Conservation (phyloP, 1,140 invertebrate species). For the Telenomus remus region DNA sequence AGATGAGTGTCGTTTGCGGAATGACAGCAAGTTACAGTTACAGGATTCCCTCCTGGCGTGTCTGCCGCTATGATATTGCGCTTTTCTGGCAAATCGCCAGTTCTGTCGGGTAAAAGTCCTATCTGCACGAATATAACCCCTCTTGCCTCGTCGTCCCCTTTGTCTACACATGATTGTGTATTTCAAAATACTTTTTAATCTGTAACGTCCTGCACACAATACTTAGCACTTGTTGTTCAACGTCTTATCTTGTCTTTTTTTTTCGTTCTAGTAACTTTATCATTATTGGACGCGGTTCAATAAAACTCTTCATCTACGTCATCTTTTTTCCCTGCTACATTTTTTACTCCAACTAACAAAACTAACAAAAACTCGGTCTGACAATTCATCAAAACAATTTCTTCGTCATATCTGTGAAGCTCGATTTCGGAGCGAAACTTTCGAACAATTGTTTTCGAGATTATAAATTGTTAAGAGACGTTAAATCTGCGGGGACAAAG, state of each 20-base stretch:
- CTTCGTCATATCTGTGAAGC: too few species aligned
- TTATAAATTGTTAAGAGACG: too few species aligned
- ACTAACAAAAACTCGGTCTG: not conserved
- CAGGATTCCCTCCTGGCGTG: slow-evolving; percentile 52
- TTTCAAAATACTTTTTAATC: slow-evolving; percentile 59
- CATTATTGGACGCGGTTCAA: slow-evolving; percentile 13
- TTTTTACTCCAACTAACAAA: not conserved
- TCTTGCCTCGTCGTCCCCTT: slow-evolving; percentile 37
- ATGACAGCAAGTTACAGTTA: slow-evolving; percentile 58
- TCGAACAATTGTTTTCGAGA: slow-evolving; percentile 36
- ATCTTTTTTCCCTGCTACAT: not conserved
- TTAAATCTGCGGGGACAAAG: slow-evolving; percentile 28
- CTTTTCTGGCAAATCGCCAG: slow-evolving; percentile 62
- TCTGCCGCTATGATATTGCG: slow-evolving; percentile 64
- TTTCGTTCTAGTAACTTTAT: slow-evolving; percentile 22
- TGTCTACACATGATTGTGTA: slow-evolving; percentile 51
- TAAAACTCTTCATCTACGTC: not conserved
- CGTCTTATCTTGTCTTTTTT: slow-evolving; percentile 31
- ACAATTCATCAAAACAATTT: too few species aligned
- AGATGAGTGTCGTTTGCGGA: slow-evolving; percentile 38
- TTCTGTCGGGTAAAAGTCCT: slow-evolving; percentile 43
- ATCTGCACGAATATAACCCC: slow-evolving; percentile 47
- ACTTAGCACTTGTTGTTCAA: slow-evolving; percentile 18
- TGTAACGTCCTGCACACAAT: slow-evolving; percentile 37
- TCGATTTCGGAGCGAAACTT: slow-evolving; percentile 51